These are phyloP conservation scores for Caerostris darwini DNA, from an alignment of 1,140 invertebrate species.

Conservation along the genomic window DNA sequence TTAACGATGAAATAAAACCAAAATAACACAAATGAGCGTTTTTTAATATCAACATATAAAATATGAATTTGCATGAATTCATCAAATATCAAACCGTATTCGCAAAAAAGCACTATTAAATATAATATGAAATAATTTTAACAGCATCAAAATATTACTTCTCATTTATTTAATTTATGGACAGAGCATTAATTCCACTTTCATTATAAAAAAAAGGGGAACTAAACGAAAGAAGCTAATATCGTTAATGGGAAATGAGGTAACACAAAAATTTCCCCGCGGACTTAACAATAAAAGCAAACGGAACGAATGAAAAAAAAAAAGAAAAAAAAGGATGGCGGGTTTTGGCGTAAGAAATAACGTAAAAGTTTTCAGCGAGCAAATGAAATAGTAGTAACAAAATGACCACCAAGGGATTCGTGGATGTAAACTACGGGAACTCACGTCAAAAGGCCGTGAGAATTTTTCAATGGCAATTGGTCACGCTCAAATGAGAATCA, in stretches of 20 bases:
- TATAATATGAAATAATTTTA: neutral
- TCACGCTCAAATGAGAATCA: constrained; percentile 52
- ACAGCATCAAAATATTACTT: neutral
- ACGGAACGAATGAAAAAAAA: neutral
- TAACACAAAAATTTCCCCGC: constrained; percentile 42
- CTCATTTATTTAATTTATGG: constrained; percentile 11
- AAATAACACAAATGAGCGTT: no score
- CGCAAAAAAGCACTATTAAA: no score
- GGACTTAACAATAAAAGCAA: constrained; percentile 18
- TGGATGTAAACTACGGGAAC: constrained; percentile 31
- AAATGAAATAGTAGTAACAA: constrained; percentile 59
- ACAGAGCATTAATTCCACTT: neutral
- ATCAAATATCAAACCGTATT: no score
- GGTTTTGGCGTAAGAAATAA: constrained; percentile 8
- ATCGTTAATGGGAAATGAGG: constrained; percentile 48
- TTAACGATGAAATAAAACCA: no score
- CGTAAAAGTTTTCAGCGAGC: constrained; percentile 9
- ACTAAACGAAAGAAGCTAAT: constrained; percentile 35
- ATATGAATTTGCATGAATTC: no score
- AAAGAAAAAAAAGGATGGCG: neutral
- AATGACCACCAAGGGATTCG: constrained; percentile 53
- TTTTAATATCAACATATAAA: no score
- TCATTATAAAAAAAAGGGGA: neutral
- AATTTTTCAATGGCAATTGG: constrained; percentile 62
- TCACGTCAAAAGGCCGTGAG: constrained; percentile 58